Base-by-base conservation (phyloP, 2,113 vertebrate genomes). In the Bagarius yarrelli region DNA sequence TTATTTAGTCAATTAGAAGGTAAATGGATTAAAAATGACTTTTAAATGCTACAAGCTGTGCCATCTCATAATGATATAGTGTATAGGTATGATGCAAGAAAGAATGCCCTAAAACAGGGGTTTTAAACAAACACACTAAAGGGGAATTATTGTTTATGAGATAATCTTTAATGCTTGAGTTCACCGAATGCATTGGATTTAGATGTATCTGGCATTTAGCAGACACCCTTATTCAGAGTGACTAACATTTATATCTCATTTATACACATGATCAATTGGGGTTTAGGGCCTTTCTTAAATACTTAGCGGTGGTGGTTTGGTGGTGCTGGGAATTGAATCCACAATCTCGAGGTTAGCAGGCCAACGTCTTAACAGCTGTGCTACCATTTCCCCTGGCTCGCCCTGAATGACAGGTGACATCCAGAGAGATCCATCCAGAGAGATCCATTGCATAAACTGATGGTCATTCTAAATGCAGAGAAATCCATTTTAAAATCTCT, bases 21-120 rank as follows among this genome's bases (percentile, higher is more conserved):
- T 80, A 56, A 80, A 73, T n/a, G 15, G 57, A 64, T 74, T 81
- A 34, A 27, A 81, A 63, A 55, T 81, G 15, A 52, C 30, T 64
- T 81, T 64, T 55, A 30, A 81, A 9, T 63, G 47, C 44, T 8
- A 5, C 32, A 32, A 52, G 23, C 14, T 25, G 30, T 13, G 6
- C 19, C 47, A 55, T 32, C 11, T 32, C 30, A 9, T 59, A 40
- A 23, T 61, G 67, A 32, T 44, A 11, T 56, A 50, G 32, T 47
- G 53, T 32, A 3, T 47, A 44, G 14, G 47, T 18, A 30, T 18
- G 8, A 36, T 56, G 14, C 12, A 67, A 40, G 0, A 8, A 79
- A 56, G 64, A 25, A 66, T 66, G 60, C 21, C 47, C 32, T 78
- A 27, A 63, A 63, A 52, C 15, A 6, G n/a, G 21, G 36, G 12